Conservation (phyloP, 23 tunicate species). For the Ciona savignyi region DNA sequence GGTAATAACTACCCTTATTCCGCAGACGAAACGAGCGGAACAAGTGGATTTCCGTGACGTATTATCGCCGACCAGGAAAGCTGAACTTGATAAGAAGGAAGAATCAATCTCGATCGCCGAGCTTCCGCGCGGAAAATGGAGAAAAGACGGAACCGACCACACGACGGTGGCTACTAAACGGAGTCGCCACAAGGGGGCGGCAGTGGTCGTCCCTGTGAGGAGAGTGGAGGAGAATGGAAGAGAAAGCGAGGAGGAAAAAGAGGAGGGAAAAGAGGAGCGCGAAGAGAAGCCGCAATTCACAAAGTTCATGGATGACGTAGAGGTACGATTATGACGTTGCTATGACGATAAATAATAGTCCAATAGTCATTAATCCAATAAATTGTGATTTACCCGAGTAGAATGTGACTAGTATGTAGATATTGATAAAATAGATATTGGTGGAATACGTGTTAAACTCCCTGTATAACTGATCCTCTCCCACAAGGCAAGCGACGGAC, state of each 20-base stretch:
- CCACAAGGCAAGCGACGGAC: constrained; percentile 62
- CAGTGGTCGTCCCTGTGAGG: constrained; percentile 24
- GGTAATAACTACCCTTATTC: no score
- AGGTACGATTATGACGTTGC: no score
- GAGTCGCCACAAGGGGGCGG: constrained; percentile 23
- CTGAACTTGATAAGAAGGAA: constrained; percentile 9
- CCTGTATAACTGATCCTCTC: no score
- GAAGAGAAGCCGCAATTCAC: constrained; percentile 41
- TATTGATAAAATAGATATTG: not conserved
- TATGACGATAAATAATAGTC: not conserved
- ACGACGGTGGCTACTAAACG: constrained; percentile 77
- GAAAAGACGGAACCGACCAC: constrained; percentile 38
- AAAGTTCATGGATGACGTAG: constrained; percentile 26
- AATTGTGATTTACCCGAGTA: no score
- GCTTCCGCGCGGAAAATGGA: constrained; percentile 40
- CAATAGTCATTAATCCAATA: no score
- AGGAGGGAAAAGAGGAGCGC: constrained; percentile 12
- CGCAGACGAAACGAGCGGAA: constrained; percentile 62
- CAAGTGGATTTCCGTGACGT: constrained; percentile 85
- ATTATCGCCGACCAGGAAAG: constrained; percentile 45
- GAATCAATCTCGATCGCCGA: constrained; percentile 13
- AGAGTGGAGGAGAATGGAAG: constrained; percentile 7
- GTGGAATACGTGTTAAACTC: not conserved
- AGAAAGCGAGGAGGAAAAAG: constrained; percentile 14
- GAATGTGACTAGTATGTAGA: not conserved